phyloP scores from a whole-genome alignment of 2,888 invertebrate genomes.

The Volucella inflata region DNA sequence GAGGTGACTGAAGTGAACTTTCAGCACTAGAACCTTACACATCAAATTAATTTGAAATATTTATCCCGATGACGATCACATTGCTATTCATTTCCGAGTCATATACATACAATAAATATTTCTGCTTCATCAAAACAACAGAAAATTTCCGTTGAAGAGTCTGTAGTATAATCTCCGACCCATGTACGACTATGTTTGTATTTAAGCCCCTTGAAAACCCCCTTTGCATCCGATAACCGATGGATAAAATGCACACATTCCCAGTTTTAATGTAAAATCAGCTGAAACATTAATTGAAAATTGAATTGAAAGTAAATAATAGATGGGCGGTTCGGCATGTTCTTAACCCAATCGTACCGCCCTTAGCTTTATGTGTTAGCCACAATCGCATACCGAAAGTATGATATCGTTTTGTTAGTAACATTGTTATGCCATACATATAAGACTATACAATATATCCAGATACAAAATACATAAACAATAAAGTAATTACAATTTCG shows the following conservation, averaged over 20 bases:
- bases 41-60: too few species aligned
- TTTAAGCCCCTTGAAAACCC: too few species aligned
- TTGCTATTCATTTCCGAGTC: too few species aligned
- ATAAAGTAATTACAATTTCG: conserved; percentile 53
- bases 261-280: conserved; percentile 44
- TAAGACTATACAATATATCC: conserved; percentile 4
- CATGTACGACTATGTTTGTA: too few species aligned
- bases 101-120: too few species aligned
- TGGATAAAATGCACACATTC: background rate
- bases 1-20: too few species aligned
- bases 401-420: conserved; percentile 49
- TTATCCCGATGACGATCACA: too few species aligned
- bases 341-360: background rate
- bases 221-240: background rate
- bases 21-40: too few species aligned
- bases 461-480: conserved; percentile 49
- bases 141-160: too few species aligned
- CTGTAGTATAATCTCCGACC: too few species aligned
- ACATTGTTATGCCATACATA: conserved; percentile 29
- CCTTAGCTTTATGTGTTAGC: conserved; percentile 19
- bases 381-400: conserved; percentile 29
- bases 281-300: conserved; percentile 60
- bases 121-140: too few species aligned
- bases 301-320: conserved; percentile 60
- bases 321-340: conserved; percentile 4